Percentiles rank a stretch among this genome's conserved stretches.
These are phyloP conservation scores for Sitta europaea DNA, from an alignment of 2,113 vertebrate species.

Conservation along the genomic window DNA sequence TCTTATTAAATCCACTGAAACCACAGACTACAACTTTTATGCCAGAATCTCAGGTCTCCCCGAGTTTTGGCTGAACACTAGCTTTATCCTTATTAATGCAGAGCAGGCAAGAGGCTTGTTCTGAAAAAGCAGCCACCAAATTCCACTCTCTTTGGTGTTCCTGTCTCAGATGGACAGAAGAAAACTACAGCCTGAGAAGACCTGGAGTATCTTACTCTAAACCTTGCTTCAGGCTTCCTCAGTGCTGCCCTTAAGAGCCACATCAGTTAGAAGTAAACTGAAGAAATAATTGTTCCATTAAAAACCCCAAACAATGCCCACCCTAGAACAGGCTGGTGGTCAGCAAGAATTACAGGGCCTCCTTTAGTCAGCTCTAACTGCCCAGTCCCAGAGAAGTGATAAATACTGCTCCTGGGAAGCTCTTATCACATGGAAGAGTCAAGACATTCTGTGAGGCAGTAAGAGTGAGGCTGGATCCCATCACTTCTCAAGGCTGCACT, in stretches of 20 bases:
- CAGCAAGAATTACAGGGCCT: background rate
- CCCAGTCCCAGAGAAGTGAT: background rate
- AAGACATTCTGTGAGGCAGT: background rate
- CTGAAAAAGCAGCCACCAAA: background rate
- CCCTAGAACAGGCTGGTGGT: background rate
- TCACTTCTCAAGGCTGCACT: rapidly evolving
- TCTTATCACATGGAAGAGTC: background rate
- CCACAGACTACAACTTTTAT: background rate
- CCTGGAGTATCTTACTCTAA: background rate
- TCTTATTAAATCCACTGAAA: background rate
- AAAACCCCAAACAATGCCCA: background rate
- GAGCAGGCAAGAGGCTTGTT: background rate
- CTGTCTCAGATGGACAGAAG: background rate
- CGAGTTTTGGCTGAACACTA: background rate
- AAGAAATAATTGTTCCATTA: background rate
- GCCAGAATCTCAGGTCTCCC: background rate
- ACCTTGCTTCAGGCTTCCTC: background rate
- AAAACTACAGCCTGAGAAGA: background rate
- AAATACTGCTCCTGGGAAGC: background rate
- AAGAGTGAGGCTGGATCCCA: background rate
- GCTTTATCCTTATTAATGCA: background rate
- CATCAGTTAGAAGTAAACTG: background rate
- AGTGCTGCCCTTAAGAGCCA: background rate
- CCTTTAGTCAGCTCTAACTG: background rate
- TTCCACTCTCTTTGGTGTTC: background rate